Percentiles rank a stretch among this genome's conserved stretches.
Evolutionary conservation across 2,113 vertebrate species (phyloP).

Genomic region (Buteo buteo): DNA sequence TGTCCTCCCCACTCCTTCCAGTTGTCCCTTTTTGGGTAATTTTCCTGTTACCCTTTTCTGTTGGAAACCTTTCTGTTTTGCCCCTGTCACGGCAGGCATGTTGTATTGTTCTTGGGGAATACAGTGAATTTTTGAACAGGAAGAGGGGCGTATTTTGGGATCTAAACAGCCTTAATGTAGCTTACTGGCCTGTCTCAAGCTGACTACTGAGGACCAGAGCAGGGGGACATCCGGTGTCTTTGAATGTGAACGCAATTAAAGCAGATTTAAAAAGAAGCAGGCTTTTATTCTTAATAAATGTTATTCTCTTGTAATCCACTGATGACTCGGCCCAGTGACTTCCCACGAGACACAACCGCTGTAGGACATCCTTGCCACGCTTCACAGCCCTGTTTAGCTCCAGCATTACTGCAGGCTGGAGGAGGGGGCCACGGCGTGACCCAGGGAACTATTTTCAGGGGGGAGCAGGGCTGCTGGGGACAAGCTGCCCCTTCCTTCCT

Average conservation of each 20-base stretch:
- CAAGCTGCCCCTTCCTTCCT: neutral
- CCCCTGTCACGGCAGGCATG: neutral
- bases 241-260: neutral
- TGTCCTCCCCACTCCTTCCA: neutral
- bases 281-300: neutral
- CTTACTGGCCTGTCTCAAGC: neutral
- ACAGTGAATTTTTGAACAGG: neutral
- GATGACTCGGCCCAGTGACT: neutral
- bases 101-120: neutral
- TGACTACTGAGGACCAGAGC: neutral
- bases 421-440: fast-evolving
- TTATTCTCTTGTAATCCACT: neutral
- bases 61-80: neutral
- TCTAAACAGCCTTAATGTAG: neutral
- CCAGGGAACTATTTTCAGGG: neutral
- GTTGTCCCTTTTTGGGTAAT: neutral
- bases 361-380: fast-evolving
- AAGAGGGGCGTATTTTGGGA: neutral
- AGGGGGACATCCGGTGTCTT: neutral
- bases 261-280: neutral
- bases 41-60: neutral
- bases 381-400: neutral
- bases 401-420: fast-evolving
- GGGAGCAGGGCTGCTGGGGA: neutral
- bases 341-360: fast-evolving